Evolutionary conservation across 2,797 vertebrate species (phyloP).

Genomic region (Allobates femoralis): DNA sequence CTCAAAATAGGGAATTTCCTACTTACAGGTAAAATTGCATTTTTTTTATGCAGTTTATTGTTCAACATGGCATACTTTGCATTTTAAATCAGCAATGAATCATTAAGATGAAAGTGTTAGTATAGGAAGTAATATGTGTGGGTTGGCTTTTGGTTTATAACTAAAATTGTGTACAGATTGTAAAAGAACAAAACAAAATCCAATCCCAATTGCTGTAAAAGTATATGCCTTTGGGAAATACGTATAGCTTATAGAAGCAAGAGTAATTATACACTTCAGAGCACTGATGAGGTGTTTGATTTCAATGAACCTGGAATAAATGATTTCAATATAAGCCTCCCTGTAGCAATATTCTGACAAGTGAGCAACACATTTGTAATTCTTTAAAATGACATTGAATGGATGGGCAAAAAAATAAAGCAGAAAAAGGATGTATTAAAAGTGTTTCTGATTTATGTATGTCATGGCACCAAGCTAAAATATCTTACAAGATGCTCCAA

Average conservation of each 20-base stretch:
- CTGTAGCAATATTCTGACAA: constrained; percentile 10
- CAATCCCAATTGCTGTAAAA: background rate
- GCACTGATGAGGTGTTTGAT: constrained; percentile 17
- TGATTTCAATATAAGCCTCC: constrained; percentile 7
- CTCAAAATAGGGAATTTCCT: too few species aligned
- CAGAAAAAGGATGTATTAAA: background rate
- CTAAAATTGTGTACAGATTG: too few species aligned
- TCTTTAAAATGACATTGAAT: background rate
- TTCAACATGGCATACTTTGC: too few species aligned
- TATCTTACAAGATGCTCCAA: background rate
- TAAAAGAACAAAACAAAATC: too few species aligned
- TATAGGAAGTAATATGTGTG: too few species aligned
- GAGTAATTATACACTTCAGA: constrained; percentile 21
- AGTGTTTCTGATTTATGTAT: background rate
- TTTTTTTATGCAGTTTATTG: too few species aligned
- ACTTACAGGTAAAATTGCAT: too few species aligned
- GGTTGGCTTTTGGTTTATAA: too few species aligned
- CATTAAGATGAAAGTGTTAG: too few species aligned
- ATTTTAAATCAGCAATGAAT: too few species aligned
- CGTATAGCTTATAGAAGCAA: background rate
- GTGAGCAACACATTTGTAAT: constrained; percentile 8
- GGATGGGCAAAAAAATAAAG: background rate
- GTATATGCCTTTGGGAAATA: background rate
- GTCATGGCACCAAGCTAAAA: background rate
- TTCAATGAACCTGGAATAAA: constrained; percentile 6